These are phyloP conservation scores for Vollenhovia emeryi DNA, from an alignment of 1,140 invertebrate genomes.

Conservation along the genomic window DNA sequence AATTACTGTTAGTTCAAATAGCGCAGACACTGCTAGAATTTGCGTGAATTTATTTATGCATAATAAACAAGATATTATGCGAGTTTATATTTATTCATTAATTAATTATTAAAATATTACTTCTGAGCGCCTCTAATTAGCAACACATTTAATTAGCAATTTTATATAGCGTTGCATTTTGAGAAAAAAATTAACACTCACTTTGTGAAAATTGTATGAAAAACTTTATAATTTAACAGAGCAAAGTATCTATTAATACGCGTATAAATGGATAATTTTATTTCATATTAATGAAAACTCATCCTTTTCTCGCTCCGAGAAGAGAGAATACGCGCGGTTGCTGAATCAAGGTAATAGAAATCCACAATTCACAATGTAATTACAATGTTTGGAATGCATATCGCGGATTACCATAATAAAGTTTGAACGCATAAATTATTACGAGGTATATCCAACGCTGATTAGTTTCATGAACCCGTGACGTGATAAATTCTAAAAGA, in stretches of 20 bases:
- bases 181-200: conserved; percentile 1
- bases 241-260: conserved; percentile 9
- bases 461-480: conserved; percentile 50
- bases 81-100: not conserved
- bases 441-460: conserved; percentile 39
- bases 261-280: conserved; percentile 26
- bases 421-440: conserved; percentile 59
- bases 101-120: conserved; percentile 23
- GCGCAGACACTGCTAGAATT: not conserved
- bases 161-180: not conserved
- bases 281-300: conserved; percentile 35
- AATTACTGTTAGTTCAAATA: too few species aligned
- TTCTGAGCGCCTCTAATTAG: conserved; percentile 26
- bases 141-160: not conserved
- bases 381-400: conserved; percentile 58
- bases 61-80: not conserved
- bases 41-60: not conserved
- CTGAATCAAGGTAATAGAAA: conserved; percentile 51
- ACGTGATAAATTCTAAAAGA: conserved; percentile 33
- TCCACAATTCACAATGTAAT: conserved; percentile 56
- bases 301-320: conserved; percentile 5
- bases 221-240: conserved; percentile 17
- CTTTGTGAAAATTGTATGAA: not conserved
- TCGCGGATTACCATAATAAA: conserved; percentile 58
- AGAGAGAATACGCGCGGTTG: conserved; percentile 9